Conservation (phyloP, 2,888 invertebrate species). For the Campoplex capitator region DNA sequence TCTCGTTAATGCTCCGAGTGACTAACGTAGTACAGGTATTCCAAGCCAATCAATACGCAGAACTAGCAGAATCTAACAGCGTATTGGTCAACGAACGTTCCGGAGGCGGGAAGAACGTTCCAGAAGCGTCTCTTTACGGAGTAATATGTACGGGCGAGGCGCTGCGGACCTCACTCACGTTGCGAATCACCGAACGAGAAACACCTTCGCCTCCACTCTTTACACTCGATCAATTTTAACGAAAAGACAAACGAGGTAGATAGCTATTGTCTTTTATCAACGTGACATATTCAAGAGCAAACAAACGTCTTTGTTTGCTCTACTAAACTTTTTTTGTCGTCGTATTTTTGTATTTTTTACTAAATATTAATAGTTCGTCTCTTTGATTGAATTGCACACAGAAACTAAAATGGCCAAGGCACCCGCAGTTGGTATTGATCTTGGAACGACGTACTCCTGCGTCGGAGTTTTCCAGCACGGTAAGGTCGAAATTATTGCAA, state of each 20-base stretch:
- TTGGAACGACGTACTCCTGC: conserved; percentile 98
- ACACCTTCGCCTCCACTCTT: conserved; percentile 76
- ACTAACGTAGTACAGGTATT: conserved; percentile 37
- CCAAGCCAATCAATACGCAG: conserved; percentile 56
- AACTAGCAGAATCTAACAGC: conserved; percentile 24
- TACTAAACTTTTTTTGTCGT: not conserved
- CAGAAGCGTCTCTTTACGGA: conserved; percentile 77
- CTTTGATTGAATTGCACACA: conserved; percentile 53
- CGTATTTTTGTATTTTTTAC: not conserved
- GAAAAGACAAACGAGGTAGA: conserved; percentile 65
- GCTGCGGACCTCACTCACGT: conserved; percentile 81
- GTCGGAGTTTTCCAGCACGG: conserved; percentile 95
- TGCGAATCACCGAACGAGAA: conserved; percentile 82
- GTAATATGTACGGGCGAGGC: conserved; percentile 76
- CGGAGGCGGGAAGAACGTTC: conserved; percentile 78
- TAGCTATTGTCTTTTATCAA: not conserved
- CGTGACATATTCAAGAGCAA: not conserved
- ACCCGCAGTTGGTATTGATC: conserved; percentile 97
- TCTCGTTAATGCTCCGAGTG: not conserved
- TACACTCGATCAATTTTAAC: conserved; percentile 37
- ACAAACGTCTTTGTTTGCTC: not conserved
- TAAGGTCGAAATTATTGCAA: conserved; percentile 90
- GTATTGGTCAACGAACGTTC: conserved; percentile 70
- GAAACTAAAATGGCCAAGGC: conserved; percentile 87
- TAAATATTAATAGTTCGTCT: not conserved